These are phyloP conservation scores for Gryon sp. DNA, from an alignment of 1,140 invertebrate species.

Conservation along the genomic window DNA sequence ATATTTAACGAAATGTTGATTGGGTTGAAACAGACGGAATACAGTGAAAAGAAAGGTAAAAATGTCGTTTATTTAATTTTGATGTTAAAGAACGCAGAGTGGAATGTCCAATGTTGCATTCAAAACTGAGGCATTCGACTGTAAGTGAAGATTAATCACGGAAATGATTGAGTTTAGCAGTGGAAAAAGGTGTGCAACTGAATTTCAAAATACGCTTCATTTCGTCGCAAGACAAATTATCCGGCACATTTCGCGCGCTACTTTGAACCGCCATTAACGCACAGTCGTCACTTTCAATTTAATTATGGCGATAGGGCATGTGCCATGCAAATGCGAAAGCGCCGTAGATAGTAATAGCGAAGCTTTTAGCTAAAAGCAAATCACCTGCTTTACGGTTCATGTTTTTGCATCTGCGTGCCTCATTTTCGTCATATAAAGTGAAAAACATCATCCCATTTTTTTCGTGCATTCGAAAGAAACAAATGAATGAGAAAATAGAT, in stretches of 20 bases:
- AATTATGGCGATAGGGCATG: conserved; percentile 61
- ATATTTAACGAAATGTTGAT: too few relatives aligned
- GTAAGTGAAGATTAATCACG: conserved; percentile 53
- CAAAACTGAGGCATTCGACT: conserved; percentile 4
- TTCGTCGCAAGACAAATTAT: conserved; percentile 62
- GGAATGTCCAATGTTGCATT: too few relatives aligned
- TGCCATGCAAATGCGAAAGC: conserved; percentile 59
- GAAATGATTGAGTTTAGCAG: conserved; percentile 48
- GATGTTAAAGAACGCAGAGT: too few relatives aligned
- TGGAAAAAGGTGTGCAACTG: conserved; percentile 35
- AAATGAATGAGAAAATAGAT: conserved; percentile 23
- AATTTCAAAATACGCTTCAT: conserved; percentile 55
- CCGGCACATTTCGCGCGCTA: conserved; percentile 58
- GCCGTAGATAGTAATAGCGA: conserved; percentile 59
- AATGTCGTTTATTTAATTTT: too few relatives aligned
- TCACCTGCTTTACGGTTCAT: conserved; percentile 57
- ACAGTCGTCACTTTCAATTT: conserved; percentile 63
- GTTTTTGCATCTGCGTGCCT: conserved; percentile 55
- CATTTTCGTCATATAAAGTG: conserved; percentile 50
- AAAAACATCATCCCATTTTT: conserved; percentile 43
- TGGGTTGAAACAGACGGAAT: too few relatives aligned
- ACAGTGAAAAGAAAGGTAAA: too few relatives aligned
- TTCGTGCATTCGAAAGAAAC: conserved; percentile 29
- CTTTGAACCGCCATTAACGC: conserved; percentile 62
- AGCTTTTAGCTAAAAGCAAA: conserved; percentile 62